Conservation (phyloP, 2,888 invertebrate species). For the Tiphia femorata region DNA sequence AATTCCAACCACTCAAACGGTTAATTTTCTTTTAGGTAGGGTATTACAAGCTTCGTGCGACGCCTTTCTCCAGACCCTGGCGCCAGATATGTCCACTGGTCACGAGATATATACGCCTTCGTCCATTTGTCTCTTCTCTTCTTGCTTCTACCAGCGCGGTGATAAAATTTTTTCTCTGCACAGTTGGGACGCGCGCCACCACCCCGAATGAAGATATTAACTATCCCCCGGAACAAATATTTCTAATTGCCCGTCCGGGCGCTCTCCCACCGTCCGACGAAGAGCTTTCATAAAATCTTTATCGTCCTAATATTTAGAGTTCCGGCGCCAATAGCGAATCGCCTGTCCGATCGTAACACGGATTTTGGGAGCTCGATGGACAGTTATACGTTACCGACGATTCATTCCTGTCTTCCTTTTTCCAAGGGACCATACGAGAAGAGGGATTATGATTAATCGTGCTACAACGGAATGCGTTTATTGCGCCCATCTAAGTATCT, state of each 20-base stretch:
- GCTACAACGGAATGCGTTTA: no score
- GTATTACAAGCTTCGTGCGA: no score
- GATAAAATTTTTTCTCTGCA: constrained; percentile 45
- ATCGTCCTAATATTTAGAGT: constrained; percentile 47
- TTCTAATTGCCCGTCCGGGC: constrained; percentile 55
- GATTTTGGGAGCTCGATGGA: constrained; percentile 16
- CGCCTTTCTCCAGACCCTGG: background rate
- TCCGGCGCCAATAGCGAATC: constrained; percentile 32
- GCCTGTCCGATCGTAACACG: constrained; percentile 34
- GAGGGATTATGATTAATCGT: no score
- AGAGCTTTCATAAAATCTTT: constrained; percentile 59
- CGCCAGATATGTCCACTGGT: background rate
- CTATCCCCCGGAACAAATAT: constrained; percentile 51
- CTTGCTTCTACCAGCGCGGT: background rate
- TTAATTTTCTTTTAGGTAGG: no score
- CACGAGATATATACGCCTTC: no score
- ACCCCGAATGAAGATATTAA: constrained; percentile 58
- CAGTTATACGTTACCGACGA: constrained; percentile 8
- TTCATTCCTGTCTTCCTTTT: constrained; percentile 6
- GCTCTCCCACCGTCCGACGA: constrained; percentile 7
- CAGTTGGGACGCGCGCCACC: constrained; percentile 17
- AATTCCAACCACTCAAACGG: no score
- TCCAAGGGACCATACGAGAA: no score
- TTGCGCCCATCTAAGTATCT: no score
- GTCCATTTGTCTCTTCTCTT: background rate